Base-by-base conservation (phyloP, 1,140 invertebrate genomes). In the Trichogramma pretiosum region DNA sequence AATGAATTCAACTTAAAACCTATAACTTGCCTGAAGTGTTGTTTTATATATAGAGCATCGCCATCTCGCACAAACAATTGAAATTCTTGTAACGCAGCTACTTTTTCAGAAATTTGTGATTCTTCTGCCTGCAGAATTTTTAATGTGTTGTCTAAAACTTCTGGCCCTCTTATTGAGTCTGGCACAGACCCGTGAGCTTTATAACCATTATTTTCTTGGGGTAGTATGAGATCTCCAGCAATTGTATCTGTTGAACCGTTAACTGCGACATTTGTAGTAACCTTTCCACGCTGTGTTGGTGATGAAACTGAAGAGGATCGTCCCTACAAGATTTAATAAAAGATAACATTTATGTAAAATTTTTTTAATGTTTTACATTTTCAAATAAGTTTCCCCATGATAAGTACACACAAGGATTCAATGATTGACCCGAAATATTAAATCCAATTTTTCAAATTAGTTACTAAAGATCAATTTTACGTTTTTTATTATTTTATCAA, bases 21-120 rank as follows among this genome's bases (percentile, higher is more conserved):
- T 33, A 22, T 13, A 46, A 59, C 61, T 48, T 63, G 76, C 75
- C 73, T 77, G 46, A 81, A 81, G 58, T 80, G 70, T 50, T 75
- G 64, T 61, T 67, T 68, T 42, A 70, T 62, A 33, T 69, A 65
- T 5, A 59, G 57, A 32, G 62, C 55, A 55, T 69, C 67, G 5
- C 66, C 62, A 32, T 70, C 64, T 0, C 64, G 61, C 24, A 72
- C 60, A 33, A 65, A 71, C 32, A 58, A 37, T 54, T 72, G 68
- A 50, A 71, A 71, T 48, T 70, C 67, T 55, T 69, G 63, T 5
- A 72, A 44, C 1, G 61, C 57, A 5, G 56, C 41, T 21, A 65
- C 55, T 60, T 65, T 71, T 18, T 67, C 64, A 9, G 60, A 50
- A 1, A 58, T 47, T 46, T 60, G 58, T 13, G 56, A 46, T 14